These are phyloP conservation scores for Nephrotoma appendiculata DNA, from an alignment of 2,888 invertebrate genomes.

Conservation along the genomic window DNA sequence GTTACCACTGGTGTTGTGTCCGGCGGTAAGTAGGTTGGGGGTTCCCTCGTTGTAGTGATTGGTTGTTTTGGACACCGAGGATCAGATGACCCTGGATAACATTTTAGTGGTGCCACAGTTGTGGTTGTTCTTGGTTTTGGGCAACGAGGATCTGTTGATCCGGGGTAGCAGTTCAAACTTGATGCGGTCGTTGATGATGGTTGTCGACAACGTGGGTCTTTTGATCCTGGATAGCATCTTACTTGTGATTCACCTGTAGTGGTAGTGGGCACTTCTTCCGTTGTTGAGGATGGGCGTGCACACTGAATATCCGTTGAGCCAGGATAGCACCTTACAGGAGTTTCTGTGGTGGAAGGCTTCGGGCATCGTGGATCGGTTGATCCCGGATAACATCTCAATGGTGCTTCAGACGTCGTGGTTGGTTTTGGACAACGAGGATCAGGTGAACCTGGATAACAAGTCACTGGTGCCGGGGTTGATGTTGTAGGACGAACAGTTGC, in stretches of 20 bases:
- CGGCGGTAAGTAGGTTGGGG: constrained; percentile 15
- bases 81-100: constrained; percentile 22
- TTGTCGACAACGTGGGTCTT: constrained; percentile 23
- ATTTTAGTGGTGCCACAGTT: constrained; percentile 10
- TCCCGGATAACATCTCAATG: constrained; percentile 28
- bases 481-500: constrained; percentile 21
- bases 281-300: constrained; percentile 12
- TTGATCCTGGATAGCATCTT: constrained; percentile 21
- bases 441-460: constrained; percentile 28
- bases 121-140: constrained; percentile 13
- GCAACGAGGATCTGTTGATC: constrained; percentile 24
- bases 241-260: constrained; percentile 12
- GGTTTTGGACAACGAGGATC: constrained; percentile 28
- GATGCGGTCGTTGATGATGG: constrained; percentile 16
- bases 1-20: neutral
- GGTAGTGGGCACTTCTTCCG: constrained; percentile 10
- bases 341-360: constrained; percentile 15
- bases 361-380: constrained; percentile 23
- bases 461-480: constrained; percentile 13
- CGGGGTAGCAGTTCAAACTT: constrained; percentile 31
- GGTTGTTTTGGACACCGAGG: constrained; percentile 21
- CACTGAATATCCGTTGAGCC: constrained; percentile 24
- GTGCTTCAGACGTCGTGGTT: constrained; percentile 14
- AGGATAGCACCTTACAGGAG: constrained; percentile 16
- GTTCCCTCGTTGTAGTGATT: constrained; percentile 17